Conservation (phyloP, 2,113 vertebrate species). For the Halcyon senegalensis region DNA sequence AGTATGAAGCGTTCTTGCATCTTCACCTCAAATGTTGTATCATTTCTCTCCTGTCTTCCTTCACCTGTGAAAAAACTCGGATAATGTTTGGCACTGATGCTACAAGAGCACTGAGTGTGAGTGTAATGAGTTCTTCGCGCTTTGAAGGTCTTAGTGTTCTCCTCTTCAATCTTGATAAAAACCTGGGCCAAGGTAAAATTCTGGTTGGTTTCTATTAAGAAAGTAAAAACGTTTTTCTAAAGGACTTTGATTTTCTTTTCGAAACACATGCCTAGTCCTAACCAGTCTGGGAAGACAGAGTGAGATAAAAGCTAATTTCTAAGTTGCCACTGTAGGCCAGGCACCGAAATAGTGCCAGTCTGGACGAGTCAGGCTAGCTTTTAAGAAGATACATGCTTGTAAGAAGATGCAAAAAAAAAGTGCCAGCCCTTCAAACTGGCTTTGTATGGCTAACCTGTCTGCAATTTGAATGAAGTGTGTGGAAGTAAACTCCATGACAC, state of each 20-base stretch:
- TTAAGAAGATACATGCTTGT: constrained; percentile 51
- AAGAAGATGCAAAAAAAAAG: neutral
- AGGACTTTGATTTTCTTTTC: constrained; percentile 58
- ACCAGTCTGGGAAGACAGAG: constrained; percentile 53
- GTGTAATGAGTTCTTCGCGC: constrained; percentile 23
- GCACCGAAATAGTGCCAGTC: constrained; percentile 60
- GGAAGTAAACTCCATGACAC: constrained; percentile 1
- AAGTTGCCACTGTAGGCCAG: constrained; percentile 59
- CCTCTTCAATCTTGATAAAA: constrained; percentile 64
- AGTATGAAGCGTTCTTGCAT: neutral
- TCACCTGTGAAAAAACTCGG: constrained; percentile 14
- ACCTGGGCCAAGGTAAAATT: constrained; percentile 39
- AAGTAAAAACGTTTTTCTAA: constrained; percentile 41
- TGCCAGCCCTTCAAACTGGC: neutral
- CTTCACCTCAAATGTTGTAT: constrained; percentile 7
- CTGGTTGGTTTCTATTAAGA: constrained; percentile 34
- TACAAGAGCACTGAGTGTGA: neutral
- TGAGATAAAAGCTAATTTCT: constrained; percentile 53
- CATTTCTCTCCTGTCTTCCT: neutral
- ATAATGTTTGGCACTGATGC: neutral
- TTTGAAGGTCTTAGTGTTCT: constrained; percentile 46
- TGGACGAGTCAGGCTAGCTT: constrained; percentile 48
- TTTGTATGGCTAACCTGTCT: constrained; percentile 32
- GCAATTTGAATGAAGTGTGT: neutral
- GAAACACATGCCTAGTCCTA: constrained; percentile 31